Evolutionary conservation across 2,888 invertebrate species (phyloP).

Genomic region (Cyrtodaria siliqua): DNA sequence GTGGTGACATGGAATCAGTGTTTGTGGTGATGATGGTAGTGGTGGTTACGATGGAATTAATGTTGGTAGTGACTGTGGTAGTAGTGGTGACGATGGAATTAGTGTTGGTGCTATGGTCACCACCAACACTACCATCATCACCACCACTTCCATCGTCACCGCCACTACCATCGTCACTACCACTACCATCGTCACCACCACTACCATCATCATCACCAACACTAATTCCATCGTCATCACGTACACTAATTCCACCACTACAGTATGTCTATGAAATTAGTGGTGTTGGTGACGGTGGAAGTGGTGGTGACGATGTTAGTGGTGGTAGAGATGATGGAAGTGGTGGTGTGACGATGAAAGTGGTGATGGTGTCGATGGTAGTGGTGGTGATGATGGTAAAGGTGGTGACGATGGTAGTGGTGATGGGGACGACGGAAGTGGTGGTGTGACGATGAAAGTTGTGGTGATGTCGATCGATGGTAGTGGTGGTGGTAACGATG

Average conservation of each 20-base stretch:
- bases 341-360: neutral
- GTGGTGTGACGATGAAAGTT: neutral
- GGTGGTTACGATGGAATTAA: neutral
- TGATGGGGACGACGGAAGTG: too few relatives aligned
- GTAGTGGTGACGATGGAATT: neutral
- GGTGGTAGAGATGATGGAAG: slow-evolving; percentile 1
- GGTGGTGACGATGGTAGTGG: neutral
- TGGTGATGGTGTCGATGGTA: slow-evolving; percentile 4
- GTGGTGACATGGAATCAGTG: neutral
- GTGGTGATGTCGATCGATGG: too few relatives aligned
- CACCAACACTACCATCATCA: too few relatives aligned
- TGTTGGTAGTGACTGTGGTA: too few relatives aligned
- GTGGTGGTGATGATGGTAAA: neutral
- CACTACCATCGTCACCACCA: too few relatives aligned
- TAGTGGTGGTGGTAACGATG: neutral
- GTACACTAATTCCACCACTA: too few relatives aligned
- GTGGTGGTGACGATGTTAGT: neutral
- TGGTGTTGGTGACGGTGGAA: neutral
- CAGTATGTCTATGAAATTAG: too few relatives aligned
- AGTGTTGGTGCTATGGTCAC: slow-evolving; percentile 1
- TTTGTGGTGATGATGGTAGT: slow-evolving; percentile 1
- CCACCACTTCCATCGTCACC: too few relatives aligned
- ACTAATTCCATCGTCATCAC: too few relatives aligned
- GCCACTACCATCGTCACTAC: too few relatives aligned
- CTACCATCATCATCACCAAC: too few relatives aligned